Percentiles rank a stretch among this genome's conserved stretches.
Conservation (phyloP, 2,888 invertebrate genomes). For the Euproctis similis region DNA sequence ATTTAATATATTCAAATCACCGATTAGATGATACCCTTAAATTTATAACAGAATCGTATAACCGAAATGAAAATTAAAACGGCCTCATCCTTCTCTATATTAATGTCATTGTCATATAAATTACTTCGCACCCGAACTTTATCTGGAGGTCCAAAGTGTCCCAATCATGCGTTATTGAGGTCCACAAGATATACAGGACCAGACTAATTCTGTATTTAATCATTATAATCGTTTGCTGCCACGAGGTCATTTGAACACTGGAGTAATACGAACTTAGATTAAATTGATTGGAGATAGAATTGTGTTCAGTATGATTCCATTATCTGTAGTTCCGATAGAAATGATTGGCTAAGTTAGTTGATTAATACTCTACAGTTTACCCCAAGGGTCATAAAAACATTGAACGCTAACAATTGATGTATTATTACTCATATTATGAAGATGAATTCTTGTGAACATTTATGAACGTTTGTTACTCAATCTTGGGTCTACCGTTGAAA, state of each 20-base stretch:
- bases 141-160: constrained; percentile 23
- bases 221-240: constrained; percentile 34
- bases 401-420: too few species aligned
- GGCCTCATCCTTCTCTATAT: constrained; percentile 24
- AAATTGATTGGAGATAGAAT: constrained; percentile 11
- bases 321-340: too few species aligned
- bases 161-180: constrained; percentile 31
- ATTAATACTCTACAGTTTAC: too few species aligned
- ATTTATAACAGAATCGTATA: constrained; percentile 16
- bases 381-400: too few species aligned
- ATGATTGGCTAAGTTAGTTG: too few species aligned
- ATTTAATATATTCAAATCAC: too few species aligned
- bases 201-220: constrained; percentile 38
- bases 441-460: too few species aligned
- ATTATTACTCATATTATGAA: too few species aligned
- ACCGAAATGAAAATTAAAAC: constrained; percentile 25
- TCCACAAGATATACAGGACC: constrained; percentile 20
- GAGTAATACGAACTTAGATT: constrained; percentile 26
- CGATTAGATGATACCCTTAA: too few species aligned
- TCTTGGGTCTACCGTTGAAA: too few species aligned
- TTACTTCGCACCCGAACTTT: constrained; percentile 27
- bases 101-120: constrained; percentile 27
- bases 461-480: too few species aligned
- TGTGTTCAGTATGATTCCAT: constrained; percentile 6
- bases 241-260: constrained; percentile 21